A percentile compares a stretch with the other conserved stretches of the same genome.
phyloP scores from a whole-genome alignment of 2,888 invertebrate species.

The Pogonocherus hispidulus region DNA sequence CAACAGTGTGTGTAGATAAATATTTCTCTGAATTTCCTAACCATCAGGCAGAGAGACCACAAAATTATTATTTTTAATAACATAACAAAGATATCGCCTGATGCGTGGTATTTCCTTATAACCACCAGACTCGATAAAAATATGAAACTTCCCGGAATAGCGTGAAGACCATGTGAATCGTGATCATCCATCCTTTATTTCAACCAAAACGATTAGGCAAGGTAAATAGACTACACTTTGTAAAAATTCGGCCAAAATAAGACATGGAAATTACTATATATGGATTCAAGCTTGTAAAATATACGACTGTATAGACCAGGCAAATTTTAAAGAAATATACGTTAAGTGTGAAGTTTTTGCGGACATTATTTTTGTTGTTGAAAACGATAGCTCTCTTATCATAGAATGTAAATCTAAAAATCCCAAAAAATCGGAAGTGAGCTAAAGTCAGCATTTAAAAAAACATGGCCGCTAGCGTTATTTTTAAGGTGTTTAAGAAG shows the following conservation, averaged over 20 bases:
- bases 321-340: too few relatives aligned
- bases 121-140: constrained; percentile 3
- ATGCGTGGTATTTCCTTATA: constrained; percentile 23
- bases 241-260: neutral
- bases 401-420: too few relatives aligned
- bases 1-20: neutral
- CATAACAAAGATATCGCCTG: constrained; percentile 25
- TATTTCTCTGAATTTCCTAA: constrained; percentile 9
- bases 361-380: too few relatives aligned
- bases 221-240: neutral
- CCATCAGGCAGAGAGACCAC: constrained; percentile 21
- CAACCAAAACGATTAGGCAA: neutral
- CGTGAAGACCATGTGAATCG: neutral
- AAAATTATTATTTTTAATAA: constrained; percentile 29
- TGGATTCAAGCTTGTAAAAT: too few relatives aligned
- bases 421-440: too few relatives aligned
- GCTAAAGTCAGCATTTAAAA: too few relatives aligned
- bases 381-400: too few relatives aligned
- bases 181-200: neutral
- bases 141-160: constrained; percentile 6
- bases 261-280: too few relatives aligned
- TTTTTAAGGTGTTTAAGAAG: too few relatives aligned
- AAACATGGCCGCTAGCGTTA: too few relatives aligned
- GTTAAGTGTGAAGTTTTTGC: too few relatives aligned
- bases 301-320: too few relatives aligned